phyloP scores from a whole-genome alignment of 2,888 invertebrate species.

The Lasioglossum villosulum region DNA sequence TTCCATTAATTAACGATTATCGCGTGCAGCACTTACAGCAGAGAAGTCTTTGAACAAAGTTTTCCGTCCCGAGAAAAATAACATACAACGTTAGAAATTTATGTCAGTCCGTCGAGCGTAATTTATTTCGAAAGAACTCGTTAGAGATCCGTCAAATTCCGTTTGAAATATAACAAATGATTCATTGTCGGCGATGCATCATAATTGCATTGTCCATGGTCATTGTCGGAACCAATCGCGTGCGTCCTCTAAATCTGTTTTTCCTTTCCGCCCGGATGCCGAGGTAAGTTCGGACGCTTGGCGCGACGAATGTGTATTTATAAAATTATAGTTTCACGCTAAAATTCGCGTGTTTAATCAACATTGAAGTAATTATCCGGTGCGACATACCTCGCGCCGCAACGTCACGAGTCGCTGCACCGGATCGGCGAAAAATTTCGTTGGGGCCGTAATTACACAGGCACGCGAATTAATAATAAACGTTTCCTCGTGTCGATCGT shows the following conservation, averaged over 20 bases:
- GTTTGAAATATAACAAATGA: neutral
- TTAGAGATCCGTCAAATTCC: neutral
- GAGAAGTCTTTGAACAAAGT: neutral
- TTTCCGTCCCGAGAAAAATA: neutral
- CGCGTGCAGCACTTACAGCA: neutral
- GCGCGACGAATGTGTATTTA: conserved; percentile 24
- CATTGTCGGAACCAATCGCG: neutral
- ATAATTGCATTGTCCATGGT: neutral
- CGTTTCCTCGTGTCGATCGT: too few species aligned
- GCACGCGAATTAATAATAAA: neutral
- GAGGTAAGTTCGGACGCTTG: neutral
- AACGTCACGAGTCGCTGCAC: conserved; percentile 4
- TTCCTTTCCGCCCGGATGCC: neutral
- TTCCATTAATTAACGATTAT: neutral
- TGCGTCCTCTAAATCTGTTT: neutral
- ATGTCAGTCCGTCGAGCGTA: neutral
- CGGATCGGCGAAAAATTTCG: neutral
- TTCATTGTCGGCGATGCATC: neutral
- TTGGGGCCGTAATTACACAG: too few species aligned
- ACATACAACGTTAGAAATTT: neutral
- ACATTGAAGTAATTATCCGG: conserved; percentile 19
- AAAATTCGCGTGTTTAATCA: neutral
- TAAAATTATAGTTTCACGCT: neutral
- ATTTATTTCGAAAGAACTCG: neutral
- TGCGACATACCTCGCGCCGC: neutral